Conservation (phyloP, 2,113 vertebrate genomes). For the Peromyscus polionotus region DNA sequence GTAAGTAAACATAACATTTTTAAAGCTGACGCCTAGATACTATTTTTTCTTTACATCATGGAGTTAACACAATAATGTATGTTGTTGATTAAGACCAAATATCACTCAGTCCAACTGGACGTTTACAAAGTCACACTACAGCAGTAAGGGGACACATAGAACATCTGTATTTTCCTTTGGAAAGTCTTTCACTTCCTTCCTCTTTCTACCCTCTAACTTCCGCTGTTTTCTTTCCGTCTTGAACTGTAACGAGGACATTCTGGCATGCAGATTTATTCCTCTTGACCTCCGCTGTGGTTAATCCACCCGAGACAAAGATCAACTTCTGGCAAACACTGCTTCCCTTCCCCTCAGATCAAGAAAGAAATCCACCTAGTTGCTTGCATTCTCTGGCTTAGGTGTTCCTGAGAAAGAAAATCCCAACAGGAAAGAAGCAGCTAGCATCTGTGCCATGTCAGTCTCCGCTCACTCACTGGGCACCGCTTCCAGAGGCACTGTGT, state of each 20-base stretch:
- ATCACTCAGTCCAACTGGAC: constrained; percentile 4
- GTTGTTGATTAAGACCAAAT: constrained; percentile 63
- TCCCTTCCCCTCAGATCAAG: constrained; percentile 44
- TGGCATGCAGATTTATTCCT: constrained; percentile 80
- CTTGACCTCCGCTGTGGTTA: constrained; percentile 80
- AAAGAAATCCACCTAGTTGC: constrained; percentile 7
- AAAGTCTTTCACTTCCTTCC: constrained; percentile 82
- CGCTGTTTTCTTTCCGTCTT: constrained; percentile 81
- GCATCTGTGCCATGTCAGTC: neutral
- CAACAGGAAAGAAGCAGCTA: neutral
- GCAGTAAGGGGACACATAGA: constrained; percentile 61
- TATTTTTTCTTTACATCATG: neutral
- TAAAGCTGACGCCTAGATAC: neutral
- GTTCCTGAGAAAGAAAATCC: neutral
- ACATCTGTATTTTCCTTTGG: constrained; percentile 84
- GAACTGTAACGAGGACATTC: constrained; percentile 82
- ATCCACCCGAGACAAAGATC: constrained; percentile 82
- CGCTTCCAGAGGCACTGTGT: neutral
- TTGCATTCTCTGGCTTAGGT: constrained; percentile 2
- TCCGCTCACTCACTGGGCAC: neutral
- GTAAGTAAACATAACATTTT: constrained; percentile 20
- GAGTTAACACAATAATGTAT: neutral
- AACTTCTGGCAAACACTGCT: constrained; percentile 78
- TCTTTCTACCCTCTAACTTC: constrained; percentile 74
- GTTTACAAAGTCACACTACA: constrained; percentile 68